Conservation (phyloP, 2,888 invertebrate genomes). For the Entomobrya multifasciata region DNA sequence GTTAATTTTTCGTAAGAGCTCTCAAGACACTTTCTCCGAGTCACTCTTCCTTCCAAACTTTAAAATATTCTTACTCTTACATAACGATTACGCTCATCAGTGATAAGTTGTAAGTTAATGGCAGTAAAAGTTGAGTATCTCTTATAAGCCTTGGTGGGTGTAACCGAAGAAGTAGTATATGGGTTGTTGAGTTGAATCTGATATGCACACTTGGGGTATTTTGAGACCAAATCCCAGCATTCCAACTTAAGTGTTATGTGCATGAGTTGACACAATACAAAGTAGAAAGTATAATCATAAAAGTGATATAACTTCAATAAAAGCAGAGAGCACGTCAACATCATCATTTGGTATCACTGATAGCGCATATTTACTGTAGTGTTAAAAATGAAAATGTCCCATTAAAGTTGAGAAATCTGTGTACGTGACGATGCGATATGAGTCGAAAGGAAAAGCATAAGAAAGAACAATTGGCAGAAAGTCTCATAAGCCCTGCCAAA, state of each 20-base stretch:
- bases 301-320: background rate
- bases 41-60: no score
- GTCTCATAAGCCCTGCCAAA: constrained; percentile 50
- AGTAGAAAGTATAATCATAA: background rate
- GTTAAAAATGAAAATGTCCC: constrained; percentile 12
- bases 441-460: constrained; percentile 11
- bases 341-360: constrained; percentile 10
- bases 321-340: background rate
- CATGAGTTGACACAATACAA: background rate
- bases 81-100: no score
- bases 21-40: background rate
- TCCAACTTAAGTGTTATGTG: no score
- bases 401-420: constrained; percentile 3
- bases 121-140: no score
- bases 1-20: constrained; percentile 24
- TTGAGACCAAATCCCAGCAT: no score
- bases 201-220: no score
- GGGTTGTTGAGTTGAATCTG: no score
- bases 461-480: constrained; percentile 53
- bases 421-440: constrained; percentile 32
- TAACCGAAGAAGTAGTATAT: no score
- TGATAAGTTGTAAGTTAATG: no score
- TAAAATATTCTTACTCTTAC: no score
- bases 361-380: constrained; percentile 29
- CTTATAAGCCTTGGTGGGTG: no score